A percentile compares a stretch with the other conserved stretches of the same genome.
Conservation (phyloP, 2,113 vertebrate species). For the Cranoglanis bouderius region DNA sequence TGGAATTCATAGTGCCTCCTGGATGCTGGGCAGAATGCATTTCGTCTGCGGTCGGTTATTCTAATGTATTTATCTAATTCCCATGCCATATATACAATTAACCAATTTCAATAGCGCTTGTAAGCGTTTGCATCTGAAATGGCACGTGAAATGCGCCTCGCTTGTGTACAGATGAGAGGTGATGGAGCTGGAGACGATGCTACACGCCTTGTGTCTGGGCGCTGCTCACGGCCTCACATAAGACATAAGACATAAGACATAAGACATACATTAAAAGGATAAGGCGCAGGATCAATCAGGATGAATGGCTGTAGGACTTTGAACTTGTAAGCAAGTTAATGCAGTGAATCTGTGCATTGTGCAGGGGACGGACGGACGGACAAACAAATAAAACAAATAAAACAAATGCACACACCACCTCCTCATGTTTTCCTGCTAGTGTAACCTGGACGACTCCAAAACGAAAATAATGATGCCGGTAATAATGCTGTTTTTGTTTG, state of each 20-base stretch:
- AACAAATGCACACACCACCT: neutral
- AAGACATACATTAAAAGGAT: neutral
- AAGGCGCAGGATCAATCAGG: neutral
- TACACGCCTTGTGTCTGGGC: constrained; percentile 47
- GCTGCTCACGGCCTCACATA: constrained; percentile 18
- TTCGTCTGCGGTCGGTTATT: constrained; percentile 21
- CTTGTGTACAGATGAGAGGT: neutral
- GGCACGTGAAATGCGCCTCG: constrained; percentile 6
- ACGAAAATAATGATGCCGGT: neutral
- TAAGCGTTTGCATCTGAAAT: neutral
- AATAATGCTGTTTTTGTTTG: neutral
- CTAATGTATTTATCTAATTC: neutral
- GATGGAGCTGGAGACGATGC: constrained; percentile 26
- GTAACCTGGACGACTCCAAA: neutral
- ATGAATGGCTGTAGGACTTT: neutral
- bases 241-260: neutral
- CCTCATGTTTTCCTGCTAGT: neutral
- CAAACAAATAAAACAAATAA: neutral
- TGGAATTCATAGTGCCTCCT: constrained; percentile 18
- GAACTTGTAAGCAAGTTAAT: constrained; percentile 4
- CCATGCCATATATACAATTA: neutral
- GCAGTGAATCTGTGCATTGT: neutral
- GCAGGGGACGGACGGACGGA: fast-evolving
- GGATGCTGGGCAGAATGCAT: neutral
- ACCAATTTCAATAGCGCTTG: neutral